These are phyloP conservation scores for Thymelicus acteon DNA, from an alignment of 2,888 invertebrate genomes.

Conservation along the genomic window DNA sequence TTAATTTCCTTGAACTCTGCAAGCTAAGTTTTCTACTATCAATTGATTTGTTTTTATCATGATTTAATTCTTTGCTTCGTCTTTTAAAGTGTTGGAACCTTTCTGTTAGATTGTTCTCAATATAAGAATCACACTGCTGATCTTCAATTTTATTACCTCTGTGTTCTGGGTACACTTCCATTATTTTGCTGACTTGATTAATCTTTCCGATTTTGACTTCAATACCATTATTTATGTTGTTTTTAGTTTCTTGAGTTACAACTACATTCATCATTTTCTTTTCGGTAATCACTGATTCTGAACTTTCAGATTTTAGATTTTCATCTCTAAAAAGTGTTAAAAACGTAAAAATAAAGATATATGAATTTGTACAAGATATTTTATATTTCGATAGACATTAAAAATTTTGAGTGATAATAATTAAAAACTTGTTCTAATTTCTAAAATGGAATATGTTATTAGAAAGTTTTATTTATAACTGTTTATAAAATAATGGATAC, in stretches of 20 bases:
- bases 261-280: background rate
- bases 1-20: background rate
- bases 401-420: too few species aligned
- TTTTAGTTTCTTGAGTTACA: background rate
- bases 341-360: background rate
- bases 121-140: background rate
- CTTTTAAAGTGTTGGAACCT: conserved; percentile 23
- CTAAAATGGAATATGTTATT: too few species aligned
- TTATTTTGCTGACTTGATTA: background rate
- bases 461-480: background rate
- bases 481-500: background rate
- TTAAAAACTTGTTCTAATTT: too few species aligned
- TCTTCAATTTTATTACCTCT: background rate
- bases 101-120: conserved; percentile 8
- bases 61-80: conserved; percentile 18
- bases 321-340: background rate
- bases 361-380: too few species aligned
- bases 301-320: conserved; percentile 21
- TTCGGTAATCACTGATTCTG: conserved; percentile 26
- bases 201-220: background rate
- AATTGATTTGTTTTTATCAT: background rate
- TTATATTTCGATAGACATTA: too few species aligned
- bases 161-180: background rate
- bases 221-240: background rate
- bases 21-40: conserved; percentile 16